phyloP scores from a whole-genome alignment of 2,888 invertebrate genomes.

The Amblyteles armatorius region DNA sequence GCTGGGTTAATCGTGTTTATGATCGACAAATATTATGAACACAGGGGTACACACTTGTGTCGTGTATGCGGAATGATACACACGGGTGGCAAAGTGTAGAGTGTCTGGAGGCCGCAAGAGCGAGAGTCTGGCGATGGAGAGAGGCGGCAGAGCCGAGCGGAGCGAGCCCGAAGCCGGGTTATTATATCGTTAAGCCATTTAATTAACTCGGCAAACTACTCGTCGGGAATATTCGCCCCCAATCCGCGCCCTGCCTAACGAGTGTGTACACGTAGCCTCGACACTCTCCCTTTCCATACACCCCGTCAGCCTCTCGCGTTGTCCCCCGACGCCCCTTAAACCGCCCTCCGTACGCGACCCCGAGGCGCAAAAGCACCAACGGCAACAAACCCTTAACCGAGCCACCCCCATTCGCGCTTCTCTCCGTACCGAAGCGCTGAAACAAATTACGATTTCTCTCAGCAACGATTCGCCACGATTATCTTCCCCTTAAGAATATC shows the following conservation, averaged over 20 bases:
- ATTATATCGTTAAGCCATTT: conserved; percentile 85
- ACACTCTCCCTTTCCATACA: conserved; percentile 52
- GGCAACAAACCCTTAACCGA: conserved; percentile 44
- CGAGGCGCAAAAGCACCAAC: conserved; percentile 49
- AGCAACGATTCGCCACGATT: neutral
- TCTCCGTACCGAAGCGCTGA: conserved; percentile 51
- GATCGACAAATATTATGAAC: conserved; percentile 16
- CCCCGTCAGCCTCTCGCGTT: conserved; percentile 62
- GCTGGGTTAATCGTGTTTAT: conserved; percentile 44
- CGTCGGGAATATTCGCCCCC: conserved; percentile 80
- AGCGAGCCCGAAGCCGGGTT: conserved; percentile 79
- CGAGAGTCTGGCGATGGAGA: conserved; percentile 24
- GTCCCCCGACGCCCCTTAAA: conserved; percentile 55
- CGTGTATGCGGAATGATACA: neutral
- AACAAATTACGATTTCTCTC: conserved; percentile 78
- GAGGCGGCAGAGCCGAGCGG: conserved; percentile 69
- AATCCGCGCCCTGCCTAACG: conserved; percentile 82
- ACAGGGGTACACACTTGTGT: conserved; percentile 6
- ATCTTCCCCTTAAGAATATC: neutral
- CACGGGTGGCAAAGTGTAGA: neutral
- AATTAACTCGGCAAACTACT: conserved; percentile 84
- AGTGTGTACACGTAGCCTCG: conserved; percentile 75
- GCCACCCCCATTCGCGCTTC: conserved; percentile 18
- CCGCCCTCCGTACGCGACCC: conserved; percentile 36
- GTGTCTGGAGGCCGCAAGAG: neutral